Evolutionary conservation across 1,140 invertebrate genomes (phyloP).

Genomic region (Drosophila yakuba): DNA sequence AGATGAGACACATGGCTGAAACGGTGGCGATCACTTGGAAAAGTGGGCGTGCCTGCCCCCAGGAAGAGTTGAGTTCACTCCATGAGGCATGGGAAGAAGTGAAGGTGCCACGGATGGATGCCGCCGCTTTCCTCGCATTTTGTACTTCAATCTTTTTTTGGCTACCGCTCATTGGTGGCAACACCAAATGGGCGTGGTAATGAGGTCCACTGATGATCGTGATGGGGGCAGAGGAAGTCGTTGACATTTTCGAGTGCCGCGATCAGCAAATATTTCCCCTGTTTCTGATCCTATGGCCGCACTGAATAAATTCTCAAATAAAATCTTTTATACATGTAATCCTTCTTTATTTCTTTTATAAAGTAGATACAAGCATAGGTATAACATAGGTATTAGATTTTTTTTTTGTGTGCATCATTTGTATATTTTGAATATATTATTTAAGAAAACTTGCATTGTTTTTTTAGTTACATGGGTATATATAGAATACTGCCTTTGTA

Average conservation of each 20-base stretch:
- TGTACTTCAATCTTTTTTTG: slow-evolving; percentile 15
- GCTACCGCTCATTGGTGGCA: slow-evolving; percentile 69
- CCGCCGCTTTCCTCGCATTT: slow-evolving; percentile 38
- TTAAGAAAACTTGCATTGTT: neutral
- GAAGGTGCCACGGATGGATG: slow-evolving; percentile 59
- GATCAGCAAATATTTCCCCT: slow-evolving; percentile 17
- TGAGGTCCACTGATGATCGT: slow-evolving; percentile 47
- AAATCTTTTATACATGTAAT: no score
- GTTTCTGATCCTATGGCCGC: neutral
- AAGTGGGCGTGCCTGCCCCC: slow-evolving; percentile 60
- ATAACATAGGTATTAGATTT: no score
- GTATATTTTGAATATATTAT: no score
- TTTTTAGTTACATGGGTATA: neutral
- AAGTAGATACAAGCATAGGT: no score
- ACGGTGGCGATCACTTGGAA: slow-evolving; percentile 62
- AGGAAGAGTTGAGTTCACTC: slow-evolving; percentile 62
- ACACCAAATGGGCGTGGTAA: slow-evolving; percentile 75
- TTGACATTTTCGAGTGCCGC: slow-evolving; percentile 60
- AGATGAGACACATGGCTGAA: slow-evolving; percentile 37
- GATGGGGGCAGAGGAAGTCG: slow-evolving; percentile 32
- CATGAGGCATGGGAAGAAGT: slow-evolving; percentile 49
- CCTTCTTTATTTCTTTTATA: no score
- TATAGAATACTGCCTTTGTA: slow-evolving; percentile 3
- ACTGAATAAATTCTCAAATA: neutral
- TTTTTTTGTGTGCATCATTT: no score